These are phyloP conservation scores for Bos taurus DNA, from an alignment of 2,113 vertebrate species.

Conservation along the genomic window DNA sequence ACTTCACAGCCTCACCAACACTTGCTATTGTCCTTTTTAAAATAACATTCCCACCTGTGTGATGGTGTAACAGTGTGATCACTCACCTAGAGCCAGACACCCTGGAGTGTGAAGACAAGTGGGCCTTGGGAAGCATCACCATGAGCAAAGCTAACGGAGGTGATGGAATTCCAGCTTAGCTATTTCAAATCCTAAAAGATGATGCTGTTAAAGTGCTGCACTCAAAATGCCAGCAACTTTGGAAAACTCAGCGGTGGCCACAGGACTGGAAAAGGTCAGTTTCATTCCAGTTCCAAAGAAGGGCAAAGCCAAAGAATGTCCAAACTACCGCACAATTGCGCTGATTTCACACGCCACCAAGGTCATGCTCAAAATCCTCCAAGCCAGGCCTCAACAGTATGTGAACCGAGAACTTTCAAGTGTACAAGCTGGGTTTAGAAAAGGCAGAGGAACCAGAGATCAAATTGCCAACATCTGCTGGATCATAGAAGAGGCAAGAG, in stretches of 20 bases:
- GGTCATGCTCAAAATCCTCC: neutral
- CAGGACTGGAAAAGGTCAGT: neutral
- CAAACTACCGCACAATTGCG: neutral
- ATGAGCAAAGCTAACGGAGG: neutral
- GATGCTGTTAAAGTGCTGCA: neutral
- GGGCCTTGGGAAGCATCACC: neutral
- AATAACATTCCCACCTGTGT: neutral
- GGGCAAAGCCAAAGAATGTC: neutral
- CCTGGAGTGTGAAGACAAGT: neutral
- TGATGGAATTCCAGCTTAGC: neutral
- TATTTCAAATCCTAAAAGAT: neutral
- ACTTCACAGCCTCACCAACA: neutral
- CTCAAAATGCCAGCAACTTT: neutral
- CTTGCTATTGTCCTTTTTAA: neutral
- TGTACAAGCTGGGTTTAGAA: neutral
- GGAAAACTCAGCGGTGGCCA: neutral
- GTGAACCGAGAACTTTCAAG: neutral
- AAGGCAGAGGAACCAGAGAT: neutral
- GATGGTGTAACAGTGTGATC: neutral
- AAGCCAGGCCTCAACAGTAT: neutral
- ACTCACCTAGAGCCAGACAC: neutral
- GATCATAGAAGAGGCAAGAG: neutral
- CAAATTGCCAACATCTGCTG: neutral
- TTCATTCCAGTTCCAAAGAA: neutral
- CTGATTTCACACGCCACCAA: neutral